phyloP scores from a whole-genome alignment of 1,140 invertebrate species.

The Philopotamus ludificatus region DNA sequence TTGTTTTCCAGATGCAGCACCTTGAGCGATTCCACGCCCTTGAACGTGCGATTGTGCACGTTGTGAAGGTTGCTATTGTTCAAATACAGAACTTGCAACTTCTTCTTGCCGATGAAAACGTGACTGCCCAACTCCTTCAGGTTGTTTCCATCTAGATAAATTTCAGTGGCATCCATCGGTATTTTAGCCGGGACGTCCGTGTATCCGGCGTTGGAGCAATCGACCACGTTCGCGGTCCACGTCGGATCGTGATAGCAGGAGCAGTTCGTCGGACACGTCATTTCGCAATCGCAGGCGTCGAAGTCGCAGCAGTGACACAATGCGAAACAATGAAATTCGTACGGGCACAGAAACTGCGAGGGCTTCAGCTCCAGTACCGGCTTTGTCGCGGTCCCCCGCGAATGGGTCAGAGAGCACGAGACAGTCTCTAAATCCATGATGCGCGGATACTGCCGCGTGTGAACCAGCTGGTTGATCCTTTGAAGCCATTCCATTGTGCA shows the following conservation, averaged over 20 bases:
- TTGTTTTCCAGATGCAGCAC: conserved; percentile 85
- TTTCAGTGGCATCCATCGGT: conserved; percentile 87
- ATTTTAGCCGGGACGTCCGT: conserved; percentile 72
- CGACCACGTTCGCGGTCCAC: conserved; percentile 89
- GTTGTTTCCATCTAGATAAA: conserved; percentile 85
- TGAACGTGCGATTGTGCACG: conserved; percentile 84
- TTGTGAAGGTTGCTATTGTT: conserved; percentile 78
- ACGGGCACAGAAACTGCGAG: conserved; percentile 82
- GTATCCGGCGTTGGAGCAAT: conserved; percentile 76
- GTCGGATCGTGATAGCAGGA: conserved; percentile 87
- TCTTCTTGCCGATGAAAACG: conserved; percentile 84
- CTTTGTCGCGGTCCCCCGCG: conserved; percentile 66
- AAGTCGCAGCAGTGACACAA: conserved; percentile 89
- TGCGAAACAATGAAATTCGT: conserved; percentile 86
- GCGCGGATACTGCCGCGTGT: conserved; percentile 73
- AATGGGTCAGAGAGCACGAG: conserved; percentile 77
- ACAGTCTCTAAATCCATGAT: conserved; percentile 83
- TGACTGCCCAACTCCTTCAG: conserved; percentile 77
- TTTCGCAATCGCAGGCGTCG: conserved; percentile 87
- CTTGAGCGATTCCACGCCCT: conserved; percentile 70
- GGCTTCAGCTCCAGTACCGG: conserved; percentile 74
- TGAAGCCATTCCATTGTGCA: conserved; percentile 85
- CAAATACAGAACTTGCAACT: conserved; percentile 76
- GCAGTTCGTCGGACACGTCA: conserved; percentile 85
- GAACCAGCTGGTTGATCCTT: conserved; percentile 69